Evolutionary conservation across 2,113 vertebrate species (phyloP).

Genomic region (Ailuropoda melanoleuca): DNA sequence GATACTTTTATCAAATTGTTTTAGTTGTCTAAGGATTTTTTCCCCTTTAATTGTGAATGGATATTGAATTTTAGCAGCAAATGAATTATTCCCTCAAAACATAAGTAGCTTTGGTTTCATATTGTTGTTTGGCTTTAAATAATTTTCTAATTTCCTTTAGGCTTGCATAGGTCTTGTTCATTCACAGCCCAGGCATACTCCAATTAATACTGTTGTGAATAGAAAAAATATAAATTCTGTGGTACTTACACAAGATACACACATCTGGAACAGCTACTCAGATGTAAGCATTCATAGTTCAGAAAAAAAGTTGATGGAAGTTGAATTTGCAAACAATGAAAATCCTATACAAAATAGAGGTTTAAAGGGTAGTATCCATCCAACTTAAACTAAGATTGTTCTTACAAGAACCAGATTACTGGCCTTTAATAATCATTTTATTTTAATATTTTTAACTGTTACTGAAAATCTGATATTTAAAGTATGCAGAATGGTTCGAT

Average conservation of each 20-base stretch:
- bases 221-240: constrained; percentile 51
- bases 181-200: constrained; percentile 68
- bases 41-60: neutral
- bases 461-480: constrained; percentile 18
- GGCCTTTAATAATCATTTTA: neutral
- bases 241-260: constrained; percentile 12
- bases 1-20: neutral
- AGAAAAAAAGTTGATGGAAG: constrained; percentile 58
- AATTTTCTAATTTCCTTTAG: constrained; percentile 14
- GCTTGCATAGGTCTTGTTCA: constrained; percentile 2
- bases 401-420: neutral
- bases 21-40: neutral
- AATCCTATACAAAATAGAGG: constrained; percentile 50
- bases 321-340: constrained; percentile 61
- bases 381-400: neutral
- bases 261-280: neutral
- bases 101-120: neutral
- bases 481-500: neutral
- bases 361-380: constrained; percentile 48
- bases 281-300: constrained; percentile 59
- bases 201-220: neutral
- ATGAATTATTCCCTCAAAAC: constrained; percentile 2
- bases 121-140: neutral
- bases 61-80: constrained; percentile 22
- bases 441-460: constrained; percentile 7